Evolutionary conservation across 2,797 vertebrate genomes (phyloP).

Genomic region (Myoxocephalus aenaeus): DNA sequence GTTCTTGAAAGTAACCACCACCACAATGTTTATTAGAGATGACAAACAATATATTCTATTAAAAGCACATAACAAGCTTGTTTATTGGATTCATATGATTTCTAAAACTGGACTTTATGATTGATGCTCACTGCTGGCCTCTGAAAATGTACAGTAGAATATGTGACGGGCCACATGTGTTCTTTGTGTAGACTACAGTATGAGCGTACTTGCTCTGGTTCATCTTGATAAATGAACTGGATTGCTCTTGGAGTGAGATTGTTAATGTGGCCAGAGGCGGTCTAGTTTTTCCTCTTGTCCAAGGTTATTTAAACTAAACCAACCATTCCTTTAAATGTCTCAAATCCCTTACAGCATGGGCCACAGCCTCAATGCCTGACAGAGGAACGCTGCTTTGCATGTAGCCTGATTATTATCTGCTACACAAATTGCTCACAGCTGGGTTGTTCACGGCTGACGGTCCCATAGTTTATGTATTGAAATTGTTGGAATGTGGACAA

Average conservation of each 20-base stretch:
- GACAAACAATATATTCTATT: conserved; percentile 9
- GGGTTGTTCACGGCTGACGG: conserved; percentile 85
- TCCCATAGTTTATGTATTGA: conserved; percentile 91
- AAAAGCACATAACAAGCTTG: conserved; percentile 18
- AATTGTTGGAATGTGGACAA: conserved; percentile 94
- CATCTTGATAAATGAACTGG: conserved; percentile 68
- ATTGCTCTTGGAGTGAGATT: conserved; percentile 62
- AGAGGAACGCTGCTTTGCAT: conserved; percentile 88
- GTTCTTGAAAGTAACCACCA: conserved; percentile 14
- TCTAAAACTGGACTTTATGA: conserved; percentile 36
- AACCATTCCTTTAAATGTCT: conserved; percentile 80
- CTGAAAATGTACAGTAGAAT: conserved; percentile 32
- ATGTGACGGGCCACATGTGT: conserved; percentile 55
- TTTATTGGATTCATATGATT: conserved; percentile 31
- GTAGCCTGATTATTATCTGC: conserved; percentile 92
- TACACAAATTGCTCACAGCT: conserved; percentile 94
- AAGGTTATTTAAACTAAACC: conserved; percentile 87
- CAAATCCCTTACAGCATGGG: conserved; percentile 75
- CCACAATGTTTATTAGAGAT: background rate
- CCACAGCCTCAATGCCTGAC: conserved; percentile 80
- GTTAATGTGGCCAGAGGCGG: conserved; percentile 72
- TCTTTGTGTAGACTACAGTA: conserved; percentile 63
- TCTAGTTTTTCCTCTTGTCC: conserved; percentile 76
- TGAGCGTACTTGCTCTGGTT: conserved; percentile 47
- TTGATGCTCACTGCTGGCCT: conserved; percentile 32